These are phyloP conservation scores for Heliconius hermathena DNA, from an alignment of 1,140 invertebrate genomes.

Conservation along the genomic window DNA sequence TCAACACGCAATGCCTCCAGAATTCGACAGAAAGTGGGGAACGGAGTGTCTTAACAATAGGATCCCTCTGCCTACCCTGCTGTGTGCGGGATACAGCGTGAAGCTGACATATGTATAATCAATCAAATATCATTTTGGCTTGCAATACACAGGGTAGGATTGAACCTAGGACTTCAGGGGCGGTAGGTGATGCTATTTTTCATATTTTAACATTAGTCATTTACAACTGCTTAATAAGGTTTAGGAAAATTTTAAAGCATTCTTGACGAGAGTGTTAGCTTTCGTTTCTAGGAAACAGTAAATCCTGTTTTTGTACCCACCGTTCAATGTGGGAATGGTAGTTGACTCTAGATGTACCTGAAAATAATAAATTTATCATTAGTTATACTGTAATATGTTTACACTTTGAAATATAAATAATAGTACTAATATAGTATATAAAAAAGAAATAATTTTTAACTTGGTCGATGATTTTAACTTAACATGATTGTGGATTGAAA, in stretches of 20 bases:
- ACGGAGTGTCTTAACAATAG: no score
- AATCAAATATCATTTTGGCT: no score
- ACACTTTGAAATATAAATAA: not conserved
- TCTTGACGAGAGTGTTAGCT: not conserved
- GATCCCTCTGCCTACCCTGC: no score
- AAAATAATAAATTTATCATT: not conserved
- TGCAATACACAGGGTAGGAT: not conserved
- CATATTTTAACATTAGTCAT: not conserved
- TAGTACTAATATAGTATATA: not conserved
- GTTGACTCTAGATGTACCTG: not conserved
- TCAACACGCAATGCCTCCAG: no score
- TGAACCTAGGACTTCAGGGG: not conserved
- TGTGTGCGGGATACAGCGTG: no score
- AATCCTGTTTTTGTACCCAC: conserved; percentile 6
- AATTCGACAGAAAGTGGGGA: no score
- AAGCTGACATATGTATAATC: no score
- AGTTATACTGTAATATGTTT: not conserved
- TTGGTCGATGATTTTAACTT: no score
- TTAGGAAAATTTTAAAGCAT: not conserved
- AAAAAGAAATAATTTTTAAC: not conserved
- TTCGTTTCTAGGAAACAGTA: not conserved
- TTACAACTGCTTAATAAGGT: not conserved
- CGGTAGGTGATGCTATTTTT: not conserved
- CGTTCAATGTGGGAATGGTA: not conserved
- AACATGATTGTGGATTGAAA: not conserved